phyloP scores from a whole-genome alignment of 2,888 invertebrate genomes.

The Eristalis tenax region DNA sequence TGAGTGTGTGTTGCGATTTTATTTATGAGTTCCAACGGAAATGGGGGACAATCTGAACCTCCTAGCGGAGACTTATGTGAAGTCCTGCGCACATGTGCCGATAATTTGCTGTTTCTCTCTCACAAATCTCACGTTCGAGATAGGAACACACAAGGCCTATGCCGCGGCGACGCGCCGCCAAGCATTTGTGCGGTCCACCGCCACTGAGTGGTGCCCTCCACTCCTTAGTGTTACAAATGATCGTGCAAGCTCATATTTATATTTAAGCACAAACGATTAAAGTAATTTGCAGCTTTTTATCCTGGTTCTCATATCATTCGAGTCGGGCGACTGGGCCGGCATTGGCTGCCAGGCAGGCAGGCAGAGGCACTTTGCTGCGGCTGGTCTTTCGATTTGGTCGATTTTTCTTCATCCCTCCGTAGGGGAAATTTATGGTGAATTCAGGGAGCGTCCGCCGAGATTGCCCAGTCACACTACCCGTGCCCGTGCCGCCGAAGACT shows the following conservation, averaged over 20 bases:
- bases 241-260: constrained; percentile 71
- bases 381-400: background rate
- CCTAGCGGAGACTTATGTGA: constrained; percentile 46
- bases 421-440: constrained; percentile 27
- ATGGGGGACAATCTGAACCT: constrained; percentile 63
- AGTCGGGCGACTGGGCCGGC: background rate
- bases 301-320: constrained; percentile 55
- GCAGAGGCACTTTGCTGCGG: background rate
- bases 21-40: constrained; percentile 60
- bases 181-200: constrained; percentile 61
- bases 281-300: constrained; percentile 72
- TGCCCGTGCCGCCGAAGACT: background rate
- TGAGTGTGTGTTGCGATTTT: constrained; percentile 33
- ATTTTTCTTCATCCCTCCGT: background rate
- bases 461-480: constrained; percentile 4
- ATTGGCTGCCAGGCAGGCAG: background rate
- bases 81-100: constrained; percentile 60
- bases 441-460: background rate
- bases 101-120: constrained; percentile 64
- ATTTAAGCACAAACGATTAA: constrained; percentile 71
- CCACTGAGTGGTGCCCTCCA: constrained; percentile 27
- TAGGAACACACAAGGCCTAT: constrained; percentile 12
- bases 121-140: constrained; percentile 60
- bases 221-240: constrained; percentile 72
- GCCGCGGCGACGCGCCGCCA: background rate